These are phyloP conservation scores for Myotis davidii DNA, from an alignment of 2,113 vertebrate genomes.

Conservation along the genomic window DNA sequence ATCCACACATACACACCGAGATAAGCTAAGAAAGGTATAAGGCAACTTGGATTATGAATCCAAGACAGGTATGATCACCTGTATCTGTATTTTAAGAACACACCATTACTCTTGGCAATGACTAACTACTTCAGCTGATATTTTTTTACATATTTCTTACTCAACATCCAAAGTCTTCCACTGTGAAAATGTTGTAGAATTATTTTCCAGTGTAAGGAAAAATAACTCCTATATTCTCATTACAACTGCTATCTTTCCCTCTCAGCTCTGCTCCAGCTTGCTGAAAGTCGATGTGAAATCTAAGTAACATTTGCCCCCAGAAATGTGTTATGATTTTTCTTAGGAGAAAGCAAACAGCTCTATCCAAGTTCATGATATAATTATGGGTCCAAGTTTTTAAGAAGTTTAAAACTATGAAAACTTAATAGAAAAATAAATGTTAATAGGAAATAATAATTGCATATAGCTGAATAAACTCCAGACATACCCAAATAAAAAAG, in stretches of 20 bases:
- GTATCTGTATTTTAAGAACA: neutral
- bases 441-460: neutral
- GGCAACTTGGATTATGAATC: neutral
- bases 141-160: neutral
- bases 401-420: slow-evolving; percentile 17
- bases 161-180: neutral
- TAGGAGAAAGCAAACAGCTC: neutral
- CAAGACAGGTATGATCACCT: neutral
- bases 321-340: slow-evolving; percentile 22
- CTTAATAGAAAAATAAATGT: neutral
- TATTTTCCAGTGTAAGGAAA: neutral
- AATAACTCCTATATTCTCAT: neutral
- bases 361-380: slow-evolving; percentile 23
- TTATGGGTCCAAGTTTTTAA: neutral
- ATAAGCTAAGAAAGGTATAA: neutral
- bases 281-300: slow-evolving; percentile 21
- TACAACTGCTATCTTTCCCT: neutral
- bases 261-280: neutral
- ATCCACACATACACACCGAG: neutral
- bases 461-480: neutral
- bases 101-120: neutral
- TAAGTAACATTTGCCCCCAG: neutral
- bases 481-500: neutral
- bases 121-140: neutral
- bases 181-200: neutral